Conservation (phyloP, 2,888 invertebrate genomes). For the Hypena proboscidalis region DNA sequence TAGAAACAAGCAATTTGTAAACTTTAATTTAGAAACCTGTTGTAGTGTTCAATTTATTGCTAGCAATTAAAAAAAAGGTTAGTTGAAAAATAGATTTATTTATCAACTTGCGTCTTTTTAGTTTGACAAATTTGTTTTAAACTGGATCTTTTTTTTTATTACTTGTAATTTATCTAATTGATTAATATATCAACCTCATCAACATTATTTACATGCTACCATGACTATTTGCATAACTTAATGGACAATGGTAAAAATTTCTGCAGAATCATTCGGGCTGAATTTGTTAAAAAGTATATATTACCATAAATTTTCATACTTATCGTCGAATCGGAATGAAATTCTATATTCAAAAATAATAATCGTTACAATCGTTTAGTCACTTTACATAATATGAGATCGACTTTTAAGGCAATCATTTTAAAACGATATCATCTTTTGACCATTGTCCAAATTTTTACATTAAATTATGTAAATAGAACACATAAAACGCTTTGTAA, state of each 20-base stretch:
- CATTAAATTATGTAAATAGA: conserved; percentile 28
- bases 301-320: neutral
- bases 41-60: neutral
- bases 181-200: no score
- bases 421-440: conserved; percentile 22
- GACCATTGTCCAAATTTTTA: conserved; percentile 7
- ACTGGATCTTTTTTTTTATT: no score
- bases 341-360: conserved; percentile 1
- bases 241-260: no score
- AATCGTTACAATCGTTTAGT: conserved; percentile 1
- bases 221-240: no score
- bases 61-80: no score
- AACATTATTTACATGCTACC: no score
- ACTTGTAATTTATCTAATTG: no score
- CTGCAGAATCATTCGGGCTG: no score
- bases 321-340: neutral
- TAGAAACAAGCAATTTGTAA: conserved; percentile 25
- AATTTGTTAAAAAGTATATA: no score
- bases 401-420: conserved; percentile 3
- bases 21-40: neutral
- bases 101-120: no score
- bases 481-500: conserved; percentile 18
- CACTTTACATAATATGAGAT: neutral
- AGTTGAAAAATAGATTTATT: no score
- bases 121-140: no score